A percentile compares a stretch with the other conserved stretches of the same genome.
Evolutionary conservation across 2,113 vertebrate species (phyloP).

Genomic region (Brevimyrus niger): DNA sequence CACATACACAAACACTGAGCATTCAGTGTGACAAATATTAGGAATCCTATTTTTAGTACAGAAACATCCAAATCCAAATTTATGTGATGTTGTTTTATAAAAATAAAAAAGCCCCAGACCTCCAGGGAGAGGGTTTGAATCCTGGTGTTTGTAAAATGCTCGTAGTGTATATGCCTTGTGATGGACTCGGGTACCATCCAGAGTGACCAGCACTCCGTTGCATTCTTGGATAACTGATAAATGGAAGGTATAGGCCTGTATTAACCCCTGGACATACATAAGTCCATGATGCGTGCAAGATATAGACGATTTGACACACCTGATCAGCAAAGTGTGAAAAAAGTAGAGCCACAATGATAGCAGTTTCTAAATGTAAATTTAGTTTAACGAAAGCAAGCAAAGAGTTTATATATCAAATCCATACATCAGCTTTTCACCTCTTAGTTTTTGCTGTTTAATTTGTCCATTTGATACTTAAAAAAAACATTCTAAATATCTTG

Average conservation of each 20-base stretch:
- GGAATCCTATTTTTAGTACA: background rate
- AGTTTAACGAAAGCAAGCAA: background rate
- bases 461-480: background rate
- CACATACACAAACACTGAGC: background rate
- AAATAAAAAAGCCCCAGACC: background rate
- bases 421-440: background rate
- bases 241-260: background rate
- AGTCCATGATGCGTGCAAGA: background rate
- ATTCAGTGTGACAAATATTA: background rate
- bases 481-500: background rate
- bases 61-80: background rate
- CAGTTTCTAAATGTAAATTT: background rate
- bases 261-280: background rate
- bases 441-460: background rate
- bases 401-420: background rate
- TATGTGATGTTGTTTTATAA: background rate
- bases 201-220: background rate
- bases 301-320: background rate
- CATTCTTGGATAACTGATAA: background rate
- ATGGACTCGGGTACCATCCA: background rate
- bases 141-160: background rate
- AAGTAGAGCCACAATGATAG: background rate
- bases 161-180: background rate
- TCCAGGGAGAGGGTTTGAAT: background rate
- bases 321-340: background rate